Percentiles rank a stretch among this genome's conserved stretches.
phyloP scores from a whole-genome alignment of 2,113 vertebrate species.

The Rhinoderma darwinii region DNA sequence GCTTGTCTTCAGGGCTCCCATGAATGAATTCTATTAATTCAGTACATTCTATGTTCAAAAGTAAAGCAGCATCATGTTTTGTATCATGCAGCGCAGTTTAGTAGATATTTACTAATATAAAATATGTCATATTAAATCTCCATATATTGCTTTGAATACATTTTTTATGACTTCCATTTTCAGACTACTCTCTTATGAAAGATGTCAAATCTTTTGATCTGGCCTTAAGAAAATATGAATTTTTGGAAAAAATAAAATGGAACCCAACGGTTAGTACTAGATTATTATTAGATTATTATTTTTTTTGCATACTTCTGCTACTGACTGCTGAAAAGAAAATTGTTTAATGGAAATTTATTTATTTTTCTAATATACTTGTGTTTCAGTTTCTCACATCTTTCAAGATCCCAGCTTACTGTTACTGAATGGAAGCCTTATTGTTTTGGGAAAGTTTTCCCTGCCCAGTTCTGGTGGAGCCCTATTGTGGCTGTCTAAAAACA shows the following conservation, averaged over 20 bases:
- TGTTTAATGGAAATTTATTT: neutral
- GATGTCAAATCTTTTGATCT: constrained; percentile 11
- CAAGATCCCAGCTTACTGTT: no score
- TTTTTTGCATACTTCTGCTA: neutral
- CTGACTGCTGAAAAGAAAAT: neutral
- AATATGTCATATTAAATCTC: neutral
- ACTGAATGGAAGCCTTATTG: no score
- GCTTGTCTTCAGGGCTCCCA: no score
- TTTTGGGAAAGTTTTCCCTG: neutral
- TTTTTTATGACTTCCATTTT: neutral
- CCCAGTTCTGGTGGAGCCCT: neutral
- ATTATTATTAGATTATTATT: no score
- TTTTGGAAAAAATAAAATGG: constrained; percentile 30
- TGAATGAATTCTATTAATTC: no score
- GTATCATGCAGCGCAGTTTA: neutral
- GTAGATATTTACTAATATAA: neutral
- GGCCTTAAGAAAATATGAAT: constrained; percentile 4
- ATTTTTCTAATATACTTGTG: neutral
- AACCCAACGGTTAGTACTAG: constrained; percentile 48
- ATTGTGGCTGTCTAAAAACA: neutral
- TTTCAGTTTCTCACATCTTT: no score
- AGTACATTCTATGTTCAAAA: no score
- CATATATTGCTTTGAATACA: neutral
- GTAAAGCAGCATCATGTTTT: neutral
- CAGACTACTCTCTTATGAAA: constrained; percentile 57